Percentiles rank a stretch among this genome's conserved stretches.
These are phyloP conservation scores for Ictidomys tridecemlineatus DNA, from an alignment of 2,113 vertebrate species.

Conservation along the genomic window DNA sequence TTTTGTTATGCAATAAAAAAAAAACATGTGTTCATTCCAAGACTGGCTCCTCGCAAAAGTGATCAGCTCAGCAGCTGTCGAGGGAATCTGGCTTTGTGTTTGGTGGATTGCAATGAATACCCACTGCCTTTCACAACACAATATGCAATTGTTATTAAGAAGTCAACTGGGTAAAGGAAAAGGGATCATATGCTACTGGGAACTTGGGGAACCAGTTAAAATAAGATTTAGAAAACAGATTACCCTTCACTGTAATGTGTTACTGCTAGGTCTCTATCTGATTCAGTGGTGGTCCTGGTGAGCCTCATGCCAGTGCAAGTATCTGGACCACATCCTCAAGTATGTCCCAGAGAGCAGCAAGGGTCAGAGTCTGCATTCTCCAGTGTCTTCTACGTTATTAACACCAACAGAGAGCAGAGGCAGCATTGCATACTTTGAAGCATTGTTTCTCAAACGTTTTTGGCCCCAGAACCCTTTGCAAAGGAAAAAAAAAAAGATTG, in stretches of 20 bases:
- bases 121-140: constrained; percentile 62
- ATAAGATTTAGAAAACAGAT: neutral
- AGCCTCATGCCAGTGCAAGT: neutral
- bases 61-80: constrained; percentile 74
- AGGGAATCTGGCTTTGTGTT: constrained; percentile 62
- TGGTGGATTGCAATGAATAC: constrained; percentile 70
- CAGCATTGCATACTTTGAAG: neutral
- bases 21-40: constrained; percentile 71
- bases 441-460: neutral
- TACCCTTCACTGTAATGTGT: neutral
- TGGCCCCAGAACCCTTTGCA: neutral
- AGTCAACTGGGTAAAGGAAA: constrained; percentile 17
- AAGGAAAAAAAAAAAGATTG: neutral
- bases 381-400: neutral
- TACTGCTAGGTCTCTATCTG: neutral
- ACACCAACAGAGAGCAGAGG: neutral
- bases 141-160: constrained; percentile 65
- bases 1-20: constrained; percentile 70
- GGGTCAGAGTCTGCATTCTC: neutral
- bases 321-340: no score
- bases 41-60: constrained; percentile 63
- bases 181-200: constrained; percentile 1
- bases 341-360: neutral
- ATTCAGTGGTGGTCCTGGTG: neutral
- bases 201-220: constrained; percentile 32